A percentile compares a stretch with the other conserved stretches of the same genome.
These are phyloP conservation scores for Chloroceryle amazona DNA, from an alignment of 2,797 vertebrate species.

Conservation along the genomic window DNA sequence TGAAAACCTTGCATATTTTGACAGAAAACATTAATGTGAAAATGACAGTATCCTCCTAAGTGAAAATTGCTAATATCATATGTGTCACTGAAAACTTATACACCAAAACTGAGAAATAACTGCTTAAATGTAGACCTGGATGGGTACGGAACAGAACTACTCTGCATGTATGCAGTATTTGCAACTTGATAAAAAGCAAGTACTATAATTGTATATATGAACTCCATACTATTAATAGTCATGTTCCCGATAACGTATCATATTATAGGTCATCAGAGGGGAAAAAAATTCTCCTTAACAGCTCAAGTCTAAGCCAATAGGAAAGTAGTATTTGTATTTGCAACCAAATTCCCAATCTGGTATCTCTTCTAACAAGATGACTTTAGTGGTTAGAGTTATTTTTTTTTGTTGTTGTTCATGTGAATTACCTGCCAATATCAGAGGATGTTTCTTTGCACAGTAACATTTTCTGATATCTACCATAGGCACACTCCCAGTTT, in stretches of 20 bases:
- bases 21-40: slow-evolving; percentile 1
- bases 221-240: background rate
- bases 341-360: background rate
- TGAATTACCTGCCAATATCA: slow-evolving; percentile 81
- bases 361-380: background rate
- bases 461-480: slow-evolving; percentile 83
- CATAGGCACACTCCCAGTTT: slow-evolving; percentile 78
- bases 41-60: background rate
- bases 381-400: background rate
- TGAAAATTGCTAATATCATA: background rate
- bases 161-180: background rate
- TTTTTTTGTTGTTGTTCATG: background rate
- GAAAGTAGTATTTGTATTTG: background rate
- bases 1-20: background rate
- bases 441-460: slow-evolving; percentile 82
- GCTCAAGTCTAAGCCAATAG: background rate
- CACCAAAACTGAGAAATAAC: background rate
- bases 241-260: background rate
- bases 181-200: background rate
- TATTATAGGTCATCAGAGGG: background rate
- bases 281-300: background rate
- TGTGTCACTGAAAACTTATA: background rate
- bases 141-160: background rate
- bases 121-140: background rate
- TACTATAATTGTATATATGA: background rate